Evolutionary conservation across 1,140 invertebrate species (phyloP).

Genomic region (Polypedilum pembai): DNA sequence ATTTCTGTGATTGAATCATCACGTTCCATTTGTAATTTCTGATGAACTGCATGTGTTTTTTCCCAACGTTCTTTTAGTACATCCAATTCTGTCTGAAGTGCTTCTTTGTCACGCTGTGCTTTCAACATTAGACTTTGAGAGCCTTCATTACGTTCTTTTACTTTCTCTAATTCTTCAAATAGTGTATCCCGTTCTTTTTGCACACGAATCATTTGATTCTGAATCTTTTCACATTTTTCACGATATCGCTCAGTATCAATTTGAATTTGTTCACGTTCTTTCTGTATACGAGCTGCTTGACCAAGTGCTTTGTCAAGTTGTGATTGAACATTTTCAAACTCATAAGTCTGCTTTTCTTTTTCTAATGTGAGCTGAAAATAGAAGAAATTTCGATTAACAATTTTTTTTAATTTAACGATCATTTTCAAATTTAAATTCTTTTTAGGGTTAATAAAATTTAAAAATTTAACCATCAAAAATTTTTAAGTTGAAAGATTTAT

Average conservation of each 20-base stretch:
- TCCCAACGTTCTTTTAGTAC: constrained; percentile 80
- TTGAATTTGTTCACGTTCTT: constrained; percentile 78
- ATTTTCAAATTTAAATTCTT: not conserved
- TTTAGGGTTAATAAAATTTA: not conserved
- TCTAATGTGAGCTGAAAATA: constrained; percentile 49
- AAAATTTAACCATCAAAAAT: not conserved
- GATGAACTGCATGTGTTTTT: constrained; percentile 72
- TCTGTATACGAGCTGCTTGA: constrained; percentile 76
- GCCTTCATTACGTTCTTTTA: constrained; percentile 71
- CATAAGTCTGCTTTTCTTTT: constrained; percentile 80
- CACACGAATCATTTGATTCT: constrained; percentile 60
- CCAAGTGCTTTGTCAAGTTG: constrained; percentile 83
- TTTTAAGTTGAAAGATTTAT: not conserved
- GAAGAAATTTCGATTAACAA: not conserved
- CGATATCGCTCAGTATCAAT: constrained; percentile 75
- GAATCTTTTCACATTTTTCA: constrained; percentile 83
- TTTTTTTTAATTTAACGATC: not conserved
- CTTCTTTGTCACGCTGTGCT: constrained; percentile 76
- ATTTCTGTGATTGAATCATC: constrained; percentile 78
- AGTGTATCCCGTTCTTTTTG: constrained; percentile 81
- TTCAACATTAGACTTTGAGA: constrained; percentile 71
- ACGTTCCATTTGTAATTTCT: constrained; percentile 80
- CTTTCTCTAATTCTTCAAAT: constrained; percentile 68
- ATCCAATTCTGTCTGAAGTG: constrained; percentile 73
- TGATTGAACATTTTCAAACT: constrained; percentile 80